These are phyloP conservation scores for Epiperipatus broadwayi DNA, from an alignment of 2,888 invertebrate species.

Conservation along the genomic window DNA sequence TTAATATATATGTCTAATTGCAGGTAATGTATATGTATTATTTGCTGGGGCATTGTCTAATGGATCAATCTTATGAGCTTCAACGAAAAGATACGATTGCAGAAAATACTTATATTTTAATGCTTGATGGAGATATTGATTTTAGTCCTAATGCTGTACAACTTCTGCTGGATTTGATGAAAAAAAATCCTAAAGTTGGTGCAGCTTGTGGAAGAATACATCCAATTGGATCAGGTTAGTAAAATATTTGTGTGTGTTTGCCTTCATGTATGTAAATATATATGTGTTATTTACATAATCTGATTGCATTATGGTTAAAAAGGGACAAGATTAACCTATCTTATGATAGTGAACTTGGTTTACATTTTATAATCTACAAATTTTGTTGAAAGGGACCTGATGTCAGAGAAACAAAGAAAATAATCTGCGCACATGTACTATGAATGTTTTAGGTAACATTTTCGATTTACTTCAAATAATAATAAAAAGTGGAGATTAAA, in stretches of 20 bases:
- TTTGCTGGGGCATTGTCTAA: conserved; percentile 55
- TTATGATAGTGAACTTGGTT: too few species aligned
- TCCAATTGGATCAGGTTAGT: conserved; percentile 47
- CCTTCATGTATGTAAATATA: too few species aligned
- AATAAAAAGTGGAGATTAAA: too few species aligned
- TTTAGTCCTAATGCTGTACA: conserved; percentile 61
- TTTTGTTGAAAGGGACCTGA: too few species aligned
- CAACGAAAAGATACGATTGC: conserved; percentile 40
- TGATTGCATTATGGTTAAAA: conserved; percentile 1
- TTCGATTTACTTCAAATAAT: too few species aligned
- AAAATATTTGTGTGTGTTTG: too few species aligned
- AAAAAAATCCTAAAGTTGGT: conserved; percentile 51
- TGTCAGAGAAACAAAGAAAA: too few species aligned
- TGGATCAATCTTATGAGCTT: conserved; percentile 36
- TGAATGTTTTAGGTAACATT: too few species aligned
- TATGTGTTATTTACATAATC: conserved; percentile 1
- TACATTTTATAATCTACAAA: background rate
- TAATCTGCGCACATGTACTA: too few species aligned
- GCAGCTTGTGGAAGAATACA: conserved; percentile 78
- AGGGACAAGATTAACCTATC: too few species aligned
- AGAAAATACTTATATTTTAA: conserved; percentile 61
- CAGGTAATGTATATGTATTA: conserved; percentile 76
- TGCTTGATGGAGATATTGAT: conserved; percentile 72
- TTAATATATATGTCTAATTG: background rate
- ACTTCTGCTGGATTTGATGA: conserved; percentile 62